Conservation (phyloP, 2,888 invertebrate species). For the Tanaodytes sp. region DNA sequence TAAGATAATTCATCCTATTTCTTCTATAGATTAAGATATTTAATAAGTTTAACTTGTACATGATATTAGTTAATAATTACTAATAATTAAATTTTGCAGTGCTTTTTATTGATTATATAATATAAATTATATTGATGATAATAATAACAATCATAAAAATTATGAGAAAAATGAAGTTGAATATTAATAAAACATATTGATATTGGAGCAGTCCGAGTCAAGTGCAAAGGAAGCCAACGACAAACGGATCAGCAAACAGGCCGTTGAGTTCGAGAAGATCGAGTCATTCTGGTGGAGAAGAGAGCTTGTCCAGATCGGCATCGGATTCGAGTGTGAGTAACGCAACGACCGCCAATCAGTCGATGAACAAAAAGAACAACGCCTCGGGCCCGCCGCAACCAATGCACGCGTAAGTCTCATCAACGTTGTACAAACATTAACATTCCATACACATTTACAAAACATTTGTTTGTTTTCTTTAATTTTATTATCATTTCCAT, state of each 20-base stretch:
- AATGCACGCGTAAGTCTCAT: constrained; percentile 76
- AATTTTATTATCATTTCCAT: no score
- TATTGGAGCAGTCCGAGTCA: constrained; percentile 71
- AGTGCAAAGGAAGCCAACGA: constrained; percentile 70
- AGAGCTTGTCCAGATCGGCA: constrained; percentile 90
- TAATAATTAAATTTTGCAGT: no score
- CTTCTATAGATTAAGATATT: no score
- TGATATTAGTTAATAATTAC: no score
- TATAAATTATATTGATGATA: no score
- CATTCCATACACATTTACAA: constrained; percentile 43
- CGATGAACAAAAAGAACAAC: constrained; percentile 76
- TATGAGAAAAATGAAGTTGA: no score
- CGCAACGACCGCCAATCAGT: constrained; percentile 74
- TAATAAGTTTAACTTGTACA: no score
- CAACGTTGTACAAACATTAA: constrained; percentile 8
- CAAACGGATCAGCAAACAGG: constrained; percentile 71
- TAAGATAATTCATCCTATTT: no score
- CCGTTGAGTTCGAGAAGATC: constrained; percentile 71
- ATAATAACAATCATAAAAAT: no score
- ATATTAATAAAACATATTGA: background rate
- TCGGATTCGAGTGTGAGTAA: constrained; percentile 91
- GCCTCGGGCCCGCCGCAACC: constrained; percentile 80
- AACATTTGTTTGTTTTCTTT: constrained; percentile 23
- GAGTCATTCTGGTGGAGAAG: constrained; percentile 80
- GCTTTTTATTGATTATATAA: no score